A percentile compares a stretch with the other conserved stretches of the same genome.
phyloP scores from a whole-genome alignment of 2,113 vertebrate species.

The Grammatotria lemairii region DNA sequence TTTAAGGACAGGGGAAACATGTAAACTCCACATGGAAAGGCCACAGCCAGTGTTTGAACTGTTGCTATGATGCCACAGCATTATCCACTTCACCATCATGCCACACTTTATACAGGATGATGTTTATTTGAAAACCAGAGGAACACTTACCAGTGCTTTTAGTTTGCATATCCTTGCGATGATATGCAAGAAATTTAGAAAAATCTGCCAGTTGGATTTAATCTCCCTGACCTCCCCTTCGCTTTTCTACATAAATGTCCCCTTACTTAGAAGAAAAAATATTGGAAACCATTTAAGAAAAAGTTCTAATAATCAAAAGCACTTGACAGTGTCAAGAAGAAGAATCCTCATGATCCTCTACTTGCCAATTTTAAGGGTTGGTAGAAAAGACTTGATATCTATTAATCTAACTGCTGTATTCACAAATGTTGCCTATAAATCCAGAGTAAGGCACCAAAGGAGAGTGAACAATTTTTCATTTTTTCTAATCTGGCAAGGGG shows the following conservation, averaged over 20 bases:
- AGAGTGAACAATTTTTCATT: not conserved
- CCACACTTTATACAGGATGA: not conserved
- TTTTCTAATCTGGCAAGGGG: not conserved
- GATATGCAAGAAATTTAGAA: not conserved
- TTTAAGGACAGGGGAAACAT: not conserved
- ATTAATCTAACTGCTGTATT: not conserved
- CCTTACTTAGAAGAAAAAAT: not conserved
- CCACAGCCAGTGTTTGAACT: not conserved
- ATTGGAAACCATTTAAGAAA: not conserved
- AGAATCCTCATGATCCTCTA: not conserved
- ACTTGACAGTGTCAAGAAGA: not conserved
- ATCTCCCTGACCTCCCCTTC: not conserved
- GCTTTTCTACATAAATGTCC: not conserved
- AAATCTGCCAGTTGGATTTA: not conserved
- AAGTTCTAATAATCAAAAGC: not conserved
- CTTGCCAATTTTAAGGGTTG: not conserved
- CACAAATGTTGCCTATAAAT: not conserved
- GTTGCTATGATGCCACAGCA: not conserved
- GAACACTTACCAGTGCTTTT: not conserved
- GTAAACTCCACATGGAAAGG: not conserved
- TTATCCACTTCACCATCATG: not conserved
- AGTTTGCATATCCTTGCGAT: not conserved
- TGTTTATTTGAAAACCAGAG: not conserved
- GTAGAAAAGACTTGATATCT: not conserved
- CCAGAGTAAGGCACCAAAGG: not conserved